These are phyloP conservation scores for Limnothrissa miodon DNA, from an alignment of 2,113 vertebrate species.

Conservation along the genomic window DNA sequence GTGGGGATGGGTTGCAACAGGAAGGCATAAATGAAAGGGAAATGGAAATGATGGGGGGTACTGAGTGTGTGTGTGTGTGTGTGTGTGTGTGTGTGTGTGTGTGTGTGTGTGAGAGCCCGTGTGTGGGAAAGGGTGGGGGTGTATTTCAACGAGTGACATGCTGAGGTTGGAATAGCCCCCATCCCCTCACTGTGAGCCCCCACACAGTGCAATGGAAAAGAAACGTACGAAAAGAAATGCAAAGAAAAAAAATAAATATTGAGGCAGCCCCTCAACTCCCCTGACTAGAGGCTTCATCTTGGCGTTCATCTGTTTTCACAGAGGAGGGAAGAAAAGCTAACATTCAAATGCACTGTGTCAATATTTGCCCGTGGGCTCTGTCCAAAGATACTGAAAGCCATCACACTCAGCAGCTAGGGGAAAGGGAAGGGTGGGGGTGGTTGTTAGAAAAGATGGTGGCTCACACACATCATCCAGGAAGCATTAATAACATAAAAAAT, in stretches of 20 bases:
- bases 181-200: background rate
- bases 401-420: slow-evolving; percentile 33
- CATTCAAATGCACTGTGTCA: slow-evolving; percentile 55
- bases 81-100: background rate
- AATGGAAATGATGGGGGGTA: background rate
- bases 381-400: slow-evolving; percentile 55
- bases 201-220: background rate
- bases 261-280: background rate
- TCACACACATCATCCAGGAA: background rate
- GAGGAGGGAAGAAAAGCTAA: slow-evolving; percentile 17
- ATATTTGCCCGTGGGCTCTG: slow-evolving; percentile 57
- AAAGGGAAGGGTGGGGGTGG: background rate
- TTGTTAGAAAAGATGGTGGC: background rate
- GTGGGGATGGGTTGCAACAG: slow-evolving; percentile 27
- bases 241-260: background rate
- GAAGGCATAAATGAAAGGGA: slow-evolving; percentile 31
- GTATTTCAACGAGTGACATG: background rate
- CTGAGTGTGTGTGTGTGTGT: background rate
- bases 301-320: slow-evolving; percentile 9
- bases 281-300: background rate
- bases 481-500: slow-evolving; percentile 30
- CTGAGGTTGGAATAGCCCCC: background rate
- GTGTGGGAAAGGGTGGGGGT: background rate
- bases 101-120: background rate
- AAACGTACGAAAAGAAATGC: slow-evolving; percentile 24